phyloP scores from a whole-genome alignment of 2,113 vertebrate genomes.

The Camelus bactrianus region DNA sequence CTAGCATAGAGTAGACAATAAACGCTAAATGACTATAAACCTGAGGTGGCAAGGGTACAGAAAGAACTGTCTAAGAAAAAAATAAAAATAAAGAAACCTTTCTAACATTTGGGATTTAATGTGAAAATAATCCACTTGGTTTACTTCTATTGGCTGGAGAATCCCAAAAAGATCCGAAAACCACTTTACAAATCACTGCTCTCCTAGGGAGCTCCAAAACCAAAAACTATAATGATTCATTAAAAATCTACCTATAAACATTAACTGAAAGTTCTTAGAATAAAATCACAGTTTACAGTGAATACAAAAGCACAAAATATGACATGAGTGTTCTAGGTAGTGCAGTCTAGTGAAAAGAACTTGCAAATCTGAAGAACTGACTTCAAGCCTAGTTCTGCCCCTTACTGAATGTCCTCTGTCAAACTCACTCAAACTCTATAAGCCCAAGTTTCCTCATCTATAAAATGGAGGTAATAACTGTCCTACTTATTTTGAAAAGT shows the following conservation, averaged over 20 bases:
- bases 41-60: not conserved
- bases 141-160: conserved; percentile 27
- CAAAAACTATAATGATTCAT: conserved; percentile 44
- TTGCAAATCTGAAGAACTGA: conserved; percentile 21
- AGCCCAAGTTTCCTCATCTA: conserved; percentile 15
- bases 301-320: conserved; percentile 27
- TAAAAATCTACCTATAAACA: conserved; percentile 54
- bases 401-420: conserved; percentile 31
- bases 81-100: conserved; percentile 43
- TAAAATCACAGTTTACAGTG: conserved; percentile 35
- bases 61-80: conserved; percentile 46
- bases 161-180: conserved; percentile 43
- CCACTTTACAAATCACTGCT: not conserved
- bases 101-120: conserved; percentile 30
- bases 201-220: not conserved
- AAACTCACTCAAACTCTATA: not conserved
- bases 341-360: not conserved
- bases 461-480: conserved; percentile 41
- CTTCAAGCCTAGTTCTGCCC: not conserved
- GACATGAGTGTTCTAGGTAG: not conserved
- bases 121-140: not conserved
- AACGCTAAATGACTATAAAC: conserved; percentile 49
- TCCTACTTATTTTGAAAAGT: conserved; percentile 10
- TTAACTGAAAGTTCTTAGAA: conserved; percentile 37
- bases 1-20: not conserved